phyloP scores from a whole-genome alignment of 2,888 invertebrate species.

The Synanthedon tipuliformis region DNA sequence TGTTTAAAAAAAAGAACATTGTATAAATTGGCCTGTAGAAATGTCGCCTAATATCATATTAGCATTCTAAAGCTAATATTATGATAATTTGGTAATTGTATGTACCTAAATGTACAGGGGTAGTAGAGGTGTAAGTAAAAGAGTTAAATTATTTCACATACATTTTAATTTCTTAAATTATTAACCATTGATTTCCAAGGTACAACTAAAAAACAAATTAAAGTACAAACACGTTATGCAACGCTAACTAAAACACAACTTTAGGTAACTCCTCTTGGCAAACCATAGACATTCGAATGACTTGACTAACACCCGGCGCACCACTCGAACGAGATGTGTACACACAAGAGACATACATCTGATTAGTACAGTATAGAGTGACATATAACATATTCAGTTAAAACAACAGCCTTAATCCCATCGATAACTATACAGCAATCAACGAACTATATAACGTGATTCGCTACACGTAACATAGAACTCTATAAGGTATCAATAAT shows the following conservation, averaged over 20 bases:
- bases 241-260: slow-evolving; percentile 67
- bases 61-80: too few species aligned
- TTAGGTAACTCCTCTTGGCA: slow-evolving; percentile 71
- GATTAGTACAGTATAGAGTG: slow-evolving; percentile 15
- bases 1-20: too few species aligned
- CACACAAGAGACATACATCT: slow-evolving; percentile 25
- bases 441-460: slow-evolving; percentile 45
- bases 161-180: slow-evolving; percentile 71
- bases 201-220: slow-evolving; percentile 71
- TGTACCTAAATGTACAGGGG: background rate
- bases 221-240: slow-evolving; percentile 71
- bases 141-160: slow-evolving; percentile 56
- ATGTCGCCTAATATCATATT: too few species aligned
- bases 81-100: too few species aligned
- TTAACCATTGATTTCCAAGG: slow-evolving; percentile 71
- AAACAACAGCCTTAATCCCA: slow-evolving; percentile 53
- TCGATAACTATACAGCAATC: slow-evolving; percentile 55
- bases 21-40: too few species aligned
- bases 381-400: slow-evolving; percentile 50
- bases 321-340: slow-evolving; percentile 54
- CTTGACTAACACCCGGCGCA: slow-evolving; percentile 65
- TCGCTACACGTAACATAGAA: slow-evolving; percentile 54
- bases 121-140: background rate
- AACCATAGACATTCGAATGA: slow-evolving; percentile 61
- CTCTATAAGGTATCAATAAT: slow-evolving; percentile 48